Evolutionary conservation across 2,888 invertebrate genomes (phyloP).

Genomic region (Drosophila phalerata): DNA sequence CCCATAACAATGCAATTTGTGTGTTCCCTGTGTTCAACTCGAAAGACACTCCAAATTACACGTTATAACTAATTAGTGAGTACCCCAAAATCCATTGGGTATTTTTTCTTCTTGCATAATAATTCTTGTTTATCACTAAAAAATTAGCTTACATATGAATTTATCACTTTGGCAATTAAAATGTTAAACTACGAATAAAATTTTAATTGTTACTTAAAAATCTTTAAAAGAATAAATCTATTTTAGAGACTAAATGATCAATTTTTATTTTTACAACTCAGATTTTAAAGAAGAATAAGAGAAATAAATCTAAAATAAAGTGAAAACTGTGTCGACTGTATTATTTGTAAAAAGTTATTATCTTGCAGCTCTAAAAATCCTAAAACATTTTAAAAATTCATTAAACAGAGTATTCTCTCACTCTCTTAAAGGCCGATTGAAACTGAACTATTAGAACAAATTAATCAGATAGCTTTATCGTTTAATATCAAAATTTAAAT

Average conservation of each 20-base stretch:
- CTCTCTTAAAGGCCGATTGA: too few relatives aligned
- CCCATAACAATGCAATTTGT: conserved; percentile 50
- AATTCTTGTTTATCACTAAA: conserved; percentile 50
- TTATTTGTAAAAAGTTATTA: background rate
- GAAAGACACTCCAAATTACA: conserved; percentile 70
- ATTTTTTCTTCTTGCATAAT: conserved; percentile 18
- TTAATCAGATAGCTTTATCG: too few relatives aligned
- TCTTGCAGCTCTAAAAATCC: background rate
- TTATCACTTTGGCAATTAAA: too few relatives aligned
- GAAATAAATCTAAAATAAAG: too few relatives aligned
- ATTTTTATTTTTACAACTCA: too few relatives aligned
- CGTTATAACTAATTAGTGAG: conserved; percentile 70
- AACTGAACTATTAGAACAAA: too few relatives aligned
- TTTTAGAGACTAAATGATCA: too few relatives aligned
- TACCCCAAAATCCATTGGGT: conserved; percentile 14
- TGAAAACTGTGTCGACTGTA: too few relatives aligned
- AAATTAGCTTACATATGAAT: conserved; percentile 3
- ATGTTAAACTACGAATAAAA: too few relatives aligned
- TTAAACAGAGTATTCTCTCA: too few relatives aligned
- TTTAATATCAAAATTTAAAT: too few relatives aligned
- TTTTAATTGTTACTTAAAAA: background rate
- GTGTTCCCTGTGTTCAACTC: conserved; percentile 33
- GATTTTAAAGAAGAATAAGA: too few relatives aligned
- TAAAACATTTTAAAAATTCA: background rate
- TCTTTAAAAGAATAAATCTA: background rate